These are phyloP conservation scores for Limnothrissa miodon DNA, from an alignment of 2,113 vertebrate genomes.

Conservation along the genomic window DNA sequence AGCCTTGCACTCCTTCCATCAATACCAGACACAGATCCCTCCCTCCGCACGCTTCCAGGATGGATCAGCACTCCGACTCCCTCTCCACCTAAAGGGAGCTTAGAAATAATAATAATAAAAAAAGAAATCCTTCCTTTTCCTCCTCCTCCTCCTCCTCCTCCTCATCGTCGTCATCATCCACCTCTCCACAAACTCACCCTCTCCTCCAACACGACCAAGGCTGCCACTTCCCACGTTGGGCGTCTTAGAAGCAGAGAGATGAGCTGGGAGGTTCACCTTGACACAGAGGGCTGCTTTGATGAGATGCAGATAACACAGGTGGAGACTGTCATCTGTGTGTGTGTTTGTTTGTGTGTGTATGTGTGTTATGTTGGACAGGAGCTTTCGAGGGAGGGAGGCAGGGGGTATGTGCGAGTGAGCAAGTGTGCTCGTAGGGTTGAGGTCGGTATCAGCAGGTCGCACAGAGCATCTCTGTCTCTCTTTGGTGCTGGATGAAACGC, in stretches of 20 bases:
- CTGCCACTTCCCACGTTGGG: background rate
- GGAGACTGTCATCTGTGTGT: background rate
- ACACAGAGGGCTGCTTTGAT: conserved; percentile 7
- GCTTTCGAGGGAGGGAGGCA: background rate
- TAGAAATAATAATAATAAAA: conserved; percentile 22
- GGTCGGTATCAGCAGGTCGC: conserved; percentile 13
- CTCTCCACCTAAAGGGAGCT: conserved; percentile 24
- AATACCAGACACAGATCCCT: conserved; percentile 43
- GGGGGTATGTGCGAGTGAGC: background rate
- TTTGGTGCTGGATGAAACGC: conserved; percentile 20
- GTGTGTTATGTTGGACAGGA: background rate
- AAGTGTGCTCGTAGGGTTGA: background rate
- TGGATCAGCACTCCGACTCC: conserved; percentile 44
- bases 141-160: background rate
- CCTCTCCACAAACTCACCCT: background rate
- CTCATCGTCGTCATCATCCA: background rate
- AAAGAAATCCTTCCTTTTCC: background rate
- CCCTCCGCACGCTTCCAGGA: conserved; percentile 26
- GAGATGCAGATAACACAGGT: conserved; percentile 17
- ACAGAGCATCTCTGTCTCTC: conserved; percentile 20
- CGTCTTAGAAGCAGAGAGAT: background rate
- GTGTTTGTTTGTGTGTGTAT: background rate
- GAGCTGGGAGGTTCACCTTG: conserved; percentile 12
- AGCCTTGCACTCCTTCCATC: conserved; percentile 43
- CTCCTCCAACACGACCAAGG: background rate